Conservation (phyloP, 2,797 vertebrate species). For the Xerus rutilus region DNA sequence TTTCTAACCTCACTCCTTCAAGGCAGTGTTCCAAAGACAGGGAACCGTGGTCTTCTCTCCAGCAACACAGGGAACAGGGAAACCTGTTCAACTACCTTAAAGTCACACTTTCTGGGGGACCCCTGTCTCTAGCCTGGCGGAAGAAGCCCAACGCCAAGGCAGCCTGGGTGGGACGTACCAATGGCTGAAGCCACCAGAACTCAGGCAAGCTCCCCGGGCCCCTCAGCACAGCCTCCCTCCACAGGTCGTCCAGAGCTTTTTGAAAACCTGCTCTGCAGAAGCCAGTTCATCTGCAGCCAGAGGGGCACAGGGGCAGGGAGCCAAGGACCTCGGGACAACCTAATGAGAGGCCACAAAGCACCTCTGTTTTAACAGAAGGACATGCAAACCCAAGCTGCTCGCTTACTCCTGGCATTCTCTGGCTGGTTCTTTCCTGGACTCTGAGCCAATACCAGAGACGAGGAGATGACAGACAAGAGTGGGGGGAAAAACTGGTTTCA, state of each 20-base stretch:
- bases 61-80: neutral
- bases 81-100: neutral
- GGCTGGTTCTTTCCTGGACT: neutral
- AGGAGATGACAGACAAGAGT: neutral
- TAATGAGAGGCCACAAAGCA: neutral
- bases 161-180: too few species aligned
- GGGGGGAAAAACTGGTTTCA: neutral
- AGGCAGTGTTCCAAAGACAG: neutral
- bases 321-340: neutral
- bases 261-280: neutral
- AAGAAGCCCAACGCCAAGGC: neutral
- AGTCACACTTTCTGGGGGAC: neutral
- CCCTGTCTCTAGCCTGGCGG: neutral
- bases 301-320: fast-evolving
- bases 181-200: fast-evolving
- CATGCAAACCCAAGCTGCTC: neutral
- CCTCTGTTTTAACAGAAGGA: neutral
- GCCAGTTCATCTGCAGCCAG: neutral
- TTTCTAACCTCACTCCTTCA: neutral
- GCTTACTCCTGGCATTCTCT: neutral
- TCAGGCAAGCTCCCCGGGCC: neutral
- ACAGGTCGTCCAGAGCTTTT: neutral
- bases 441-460: neutral
- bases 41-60: neutral
- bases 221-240: neutral